Conservation (phyloP, 2,797 vertebrate species). For the Lepus townsendii region DNA sequence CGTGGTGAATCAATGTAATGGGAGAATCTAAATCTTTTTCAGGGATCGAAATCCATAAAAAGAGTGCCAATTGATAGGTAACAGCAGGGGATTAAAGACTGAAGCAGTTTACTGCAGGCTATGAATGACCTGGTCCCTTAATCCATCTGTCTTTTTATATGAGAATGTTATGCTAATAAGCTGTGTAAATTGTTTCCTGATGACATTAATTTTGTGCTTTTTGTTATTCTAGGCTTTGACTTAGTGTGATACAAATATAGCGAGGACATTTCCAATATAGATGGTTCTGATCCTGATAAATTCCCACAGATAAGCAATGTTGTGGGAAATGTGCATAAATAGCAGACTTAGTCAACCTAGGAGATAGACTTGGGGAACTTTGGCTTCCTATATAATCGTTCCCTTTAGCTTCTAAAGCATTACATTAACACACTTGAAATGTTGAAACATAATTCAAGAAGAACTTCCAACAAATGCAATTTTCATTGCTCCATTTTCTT, state of each 20-base stretch:
- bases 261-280: constrained; percentile 80
- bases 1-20: constrained; percentile 68
- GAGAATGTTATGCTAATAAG: constrained; percentile 81
- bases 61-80: constrained; percentile 66
- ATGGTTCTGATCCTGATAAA: constrained; percentile 75
- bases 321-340: constrained; percentile 78
- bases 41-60: constrained; percentile 72
- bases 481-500: constrained; percentile 87
- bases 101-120: constrained; percentile 79
- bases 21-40: constrained; percentile 75
- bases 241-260: constrained; percentile 81
- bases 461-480: constrained; percentile 85
- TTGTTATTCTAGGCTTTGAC: constrained; percentile 82
- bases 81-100: constrained; percentile 79
- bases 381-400: constrained; percentile 64
- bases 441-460: constrained; percentile 84
- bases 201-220: constrained; percentile 83
- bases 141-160: constrained; percentile 82
- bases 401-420: constrained; percentile 82
- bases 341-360: constrained; percentile 66
- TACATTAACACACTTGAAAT: constrained; percentile 83
- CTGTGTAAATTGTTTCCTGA: constrained; percentile 81
- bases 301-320: constrained; percentile 73
- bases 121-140: constrained; percentile 80
- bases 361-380: constrained; percentile 65